Percentiles rank a stretch among this genome's conserved stretches.
Evolutionary conservation across 64 coral and sea anemone genomes (phyloP).

Genomic region (Hydrozoanthus tunicans): DNA sequence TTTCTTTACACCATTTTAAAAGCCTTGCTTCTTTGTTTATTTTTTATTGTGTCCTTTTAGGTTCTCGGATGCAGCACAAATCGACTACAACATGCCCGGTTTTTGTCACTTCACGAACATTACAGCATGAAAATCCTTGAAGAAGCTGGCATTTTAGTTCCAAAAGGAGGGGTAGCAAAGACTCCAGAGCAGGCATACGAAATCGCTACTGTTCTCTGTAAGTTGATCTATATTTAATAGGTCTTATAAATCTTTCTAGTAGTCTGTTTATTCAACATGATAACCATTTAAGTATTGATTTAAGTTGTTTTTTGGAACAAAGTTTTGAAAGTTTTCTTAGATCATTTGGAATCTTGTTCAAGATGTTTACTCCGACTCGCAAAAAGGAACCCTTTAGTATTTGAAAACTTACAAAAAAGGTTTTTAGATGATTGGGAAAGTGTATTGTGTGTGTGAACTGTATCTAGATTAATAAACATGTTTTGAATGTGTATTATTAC

Average conservation of each 20-base stretch:
- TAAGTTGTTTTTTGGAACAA: no score
- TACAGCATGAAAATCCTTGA: constrained; percentile 97
- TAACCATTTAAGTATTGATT: no score
- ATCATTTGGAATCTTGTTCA: no score
- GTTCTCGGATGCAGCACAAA: constrained; percentile 59
- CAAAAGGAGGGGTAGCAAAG: constrained; percentile 89
- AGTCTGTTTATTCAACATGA: background rate
- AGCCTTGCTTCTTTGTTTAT: background rate
- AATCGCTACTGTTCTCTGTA: constrained; percentile 86
- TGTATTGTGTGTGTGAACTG: no score
- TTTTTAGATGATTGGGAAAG: no score
- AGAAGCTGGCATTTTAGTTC: constrained; percentile 92
- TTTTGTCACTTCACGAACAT: constrained; percentile 90
- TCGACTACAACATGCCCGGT: constrained; percentile 79
- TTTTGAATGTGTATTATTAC: no score
- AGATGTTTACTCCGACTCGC: no score
- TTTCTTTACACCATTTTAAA: background rate
- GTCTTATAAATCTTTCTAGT: background rate
- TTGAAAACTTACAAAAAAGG: no score
- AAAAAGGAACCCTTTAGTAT: no score
- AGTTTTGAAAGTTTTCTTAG: no score
- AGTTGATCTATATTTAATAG: background rate
- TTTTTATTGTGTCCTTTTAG: constrained; percentile 35
- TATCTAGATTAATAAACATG: no score
- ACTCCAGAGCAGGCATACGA: constrained; percentile 94